Percentiles rank a stretch among this genome's conserved stretches.
Conservation (phyloP, 2,113 vertebrate genomes). For the Cheilinus undulatus region DNA sequence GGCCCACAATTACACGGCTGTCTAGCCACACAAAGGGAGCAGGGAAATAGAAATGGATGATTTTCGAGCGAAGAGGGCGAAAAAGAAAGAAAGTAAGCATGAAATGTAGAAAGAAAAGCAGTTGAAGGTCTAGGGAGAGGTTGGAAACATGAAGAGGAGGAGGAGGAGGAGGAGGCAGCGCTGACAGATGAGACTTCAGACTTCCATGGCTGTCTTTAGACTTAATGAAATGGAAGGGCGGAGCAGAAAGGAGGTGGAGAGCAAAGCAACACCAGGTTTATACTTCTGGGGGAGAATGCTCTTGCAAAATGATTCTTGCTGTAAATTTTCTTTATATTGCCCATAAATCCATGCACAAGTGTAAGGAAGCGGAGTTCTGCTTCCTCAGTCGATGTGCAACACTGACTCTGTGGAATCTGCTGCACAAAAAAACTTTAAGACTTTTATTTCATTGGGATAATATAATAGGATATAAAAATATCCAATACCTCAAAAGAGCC, state of each 20-base stretch:
- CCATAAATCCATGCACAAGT: slow-evolving; percentile 72
- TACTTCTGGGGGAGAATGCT: slow-evolving; percentile 62
- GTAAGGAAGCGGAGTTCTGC: slow-evolving; percentile 42
- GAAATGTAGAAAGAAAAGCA: slow-evolving; percentile 65
- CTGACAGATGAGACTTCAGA: slow-evolving; percentile 63
- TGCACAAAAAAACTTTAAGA: slow-evolving; percentile 44
- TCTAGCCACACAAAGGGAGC: slow-evolving; percentile 68
- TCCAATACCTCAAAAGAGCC: slow-evolving; percentile 62
- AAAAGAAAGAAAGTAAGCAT: slow-evolving; percentile 58
- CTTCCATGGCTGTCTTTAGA: slow-evolving; percentile 62
- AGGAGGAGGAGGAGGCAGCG: slow-evolving; percentile 39
- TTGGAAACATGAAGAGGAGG: slow-evolving; percentile 51
- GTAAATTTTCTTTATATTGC: slow-evolving; percentile 80
- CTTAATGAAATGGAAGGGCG: slow-evolving; percentile 83
- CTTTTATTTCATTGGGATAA: slow-evolving; percentile 62
- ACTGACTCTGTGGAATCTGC: slow-evolving; percentile 53
- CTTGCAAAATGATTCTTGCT: slow-evolving; percentile 75
- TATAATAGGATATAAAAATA: slow-evolving; percentile 69
- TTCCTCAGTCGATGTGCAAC: slow-evolving; percentile 44
- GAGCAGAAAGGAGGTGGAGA: slow-evolving; percentile 61
- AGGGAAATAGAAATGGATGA: slow-evolving; percentile 67
- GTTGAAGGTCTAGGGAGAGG: slow-evolving; percentile 73
- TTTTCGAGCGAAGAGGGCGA: slow-evolving; percentile 39
- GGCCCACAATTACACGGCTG: slow-evolving; percentile 74
- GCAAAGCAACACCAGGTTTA: slow-evolving; percentile 55